A percentile compares a stretch with the other conserved stretches of the same genome.
Evolutionary conservation across 1,140 invertebrate species (phyloP).

Genomic region (Cotesia typhae): DNA sequence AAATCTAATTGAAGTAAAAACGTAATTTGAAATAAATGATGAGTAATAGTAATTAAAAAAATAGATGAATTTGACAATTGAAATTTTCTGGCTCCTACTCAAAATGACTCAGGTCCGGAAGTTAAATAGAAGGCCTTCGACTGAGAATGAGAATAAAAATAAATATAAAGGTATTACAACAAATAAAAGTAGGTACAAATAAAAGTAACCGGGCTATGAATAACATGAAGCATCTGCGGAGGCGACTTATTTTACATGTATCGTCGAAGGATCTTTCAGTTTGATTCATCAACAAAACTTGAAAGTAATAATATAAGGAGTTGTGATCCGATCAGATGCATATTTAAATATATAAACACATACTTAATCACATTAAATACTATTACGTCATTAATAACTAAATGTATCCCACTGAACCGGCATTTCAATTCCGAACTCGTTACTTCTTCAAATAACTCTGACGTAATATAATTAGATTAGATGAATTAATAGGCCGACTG

Average conservation of each 20-base stretch:
- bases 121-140: conserved; percentile 20
- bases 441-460: too few relatives aligned
- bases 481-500: too few relatives aligned
- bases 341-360: too few relatives aligned
- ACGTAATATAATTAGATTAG: too few relatives aligned
- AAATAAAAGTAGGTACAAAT: conserved; percentile 17
- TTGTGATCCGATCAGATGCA: neutral
- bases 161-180: conserved; percentile 2
- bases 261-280: neutral
- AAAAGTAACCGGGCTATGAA: conserved; percentile 3
- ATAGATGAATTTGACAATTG: conserved; percentile 32
- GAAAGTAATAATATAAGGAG: neutral
- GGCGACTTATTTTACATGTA: neutral
- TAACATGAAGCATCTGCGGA: neutral
- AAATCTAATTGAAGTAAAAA: too few relatives aligned
- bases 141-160: conserved; percentile 10
- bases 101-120: conserved; percentile 30
- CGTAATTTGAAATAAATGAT: neutral
- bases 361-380: too few relatives aligned
- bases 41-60: conserved; percentile 30
- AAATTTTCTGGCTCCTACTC: neutral
- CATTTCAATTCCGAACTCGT: too few relatives aligned
- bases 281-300: too few relatives aligned
- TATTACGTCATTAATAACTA: too few relatives aligned
- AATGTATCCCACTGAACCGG: too few relatives aligned